A percentile compares a stretch with the other conserved stretches of the same genome.
Conservation (phyloP, 2,888 invertebrate genomes). For the Ditylenchus weischeri region DNA sequence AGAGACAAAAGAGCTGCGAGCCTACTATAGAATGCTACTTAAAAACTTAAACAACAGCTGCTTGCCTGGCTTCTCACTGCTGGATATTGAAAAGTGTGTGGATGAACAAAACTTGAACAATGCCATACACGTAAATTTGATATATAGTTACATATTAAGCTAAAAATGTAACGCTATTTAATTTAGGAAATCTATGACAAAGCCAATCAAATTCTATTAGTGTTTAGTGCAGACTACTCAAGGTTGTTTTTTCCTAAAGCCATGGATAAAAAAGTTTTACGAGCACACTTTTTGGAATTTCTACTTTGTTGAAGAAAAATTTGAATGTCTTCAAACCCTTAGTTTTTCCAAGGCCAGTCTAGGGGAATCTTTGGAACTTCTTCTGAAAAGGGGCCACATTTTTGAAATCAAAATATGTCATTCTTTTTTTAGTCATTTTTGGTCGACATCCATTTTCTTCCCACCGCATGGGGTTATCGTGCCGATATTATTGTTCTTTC, state of each 20-base stretch:
- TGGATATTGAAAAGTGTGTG: conserved; percentile 9
- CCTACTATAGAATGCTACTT: neutral
- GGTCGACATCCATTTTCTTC: too few relatives aligned
- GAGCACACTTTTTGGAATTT: neutral
- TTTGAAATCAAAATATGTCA: too few relatives aligned
- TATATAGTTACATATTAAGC: neutral
- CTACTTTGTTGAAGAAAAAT: too few relatives aligned
- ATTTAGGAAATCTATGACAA: conserved; percentile 6
- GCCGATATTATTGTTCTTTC: too few relatives aligned
- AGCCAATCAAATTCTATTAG: neutral
- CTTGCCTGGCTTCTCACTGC: neutral
- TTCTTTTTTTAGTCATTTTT: too few relatives aligned
- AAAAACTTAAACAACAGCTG: neutral
- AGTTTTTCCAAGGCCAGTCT: too few relatives aligned
- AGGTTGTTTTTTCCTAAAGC: neutral
- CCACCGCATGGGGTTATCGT: too few relatives aligned
- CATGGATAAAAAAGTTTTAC: too few relatives aligned
- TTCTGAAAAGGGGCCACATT: too few relatives aligned
- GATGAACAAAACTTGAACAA: conserved; percentile 7
- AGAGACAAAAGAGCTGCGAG: neutral
- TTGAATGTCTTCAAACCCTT: too few relatives aligned
- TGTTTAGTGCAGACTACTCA: conserved; percentile 3
- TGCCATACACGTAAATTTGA: neutral
- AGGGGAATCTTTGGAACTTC: too few relatives aligned
- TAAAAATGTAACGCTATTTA: neutral